phyloP scores from a whole-genome alignment of 2,797 vertebrate species.

The Syngnathus acus region DNA sequence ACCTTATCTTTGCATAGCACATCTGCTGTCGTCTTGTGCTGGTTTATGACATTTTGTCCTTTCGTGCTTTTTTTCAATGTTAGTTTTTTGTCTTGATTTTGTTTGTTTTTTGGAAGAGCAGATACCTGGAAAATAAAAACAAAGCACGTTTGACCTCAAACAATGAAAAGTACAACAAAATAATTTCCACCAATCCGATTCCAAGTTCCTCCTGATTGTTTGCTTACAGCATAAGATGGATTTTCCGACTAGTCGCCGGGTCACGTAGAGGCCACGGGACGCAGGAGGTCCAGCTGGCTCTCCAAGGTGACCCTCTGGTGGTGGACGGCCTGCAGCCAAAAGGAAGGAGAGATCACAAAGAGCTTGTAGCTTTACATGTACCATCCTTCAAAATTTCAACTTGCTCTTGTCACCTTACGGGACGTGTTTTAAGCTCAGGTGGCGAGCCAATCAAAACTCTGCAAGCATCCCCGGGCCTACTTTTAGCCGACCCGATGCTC shows the following conservation, averaged over 20 bases:
- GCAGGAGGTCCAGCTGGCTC: constrained; percentile 85
- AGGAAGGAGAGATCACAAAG: constrained; percentile 15
- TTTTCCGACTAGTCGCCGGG: constrained; percentile 7
- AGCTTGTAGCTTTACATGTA: no score
- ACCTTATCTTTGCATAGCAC: neutral
- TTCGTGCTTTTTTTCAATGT: neutral
- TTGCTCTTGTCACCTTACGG: no score
- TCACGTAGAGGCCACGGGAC: constrained; percentile 82
- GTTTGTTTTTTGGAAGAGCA: neutral
- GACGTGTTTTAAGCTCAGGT: no score
- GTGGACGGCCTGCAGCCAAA: constrained; percentile 79
- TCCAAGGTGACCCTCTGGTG: constrained; percentile 88
- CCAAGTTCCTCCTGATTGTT: no score
- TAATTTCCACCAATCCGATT: no score
- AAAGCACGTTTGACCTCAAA: neutral
- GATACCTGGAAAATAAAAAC: neutral
- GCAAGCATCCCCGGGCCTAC: neutral
- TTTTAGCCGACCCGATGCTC: no score
- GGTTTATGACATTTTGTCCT: neutral
- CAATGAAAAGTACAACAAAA: neutral
- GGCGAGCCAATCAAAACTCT: constrained; percentile 1
- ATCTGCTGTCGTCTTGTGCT: neutral
- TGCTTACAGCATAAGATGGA: no score
- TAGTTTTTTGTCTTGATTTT: neutral
- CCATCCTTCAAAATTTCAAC: no score